Conservation (phyloP, 2,888 invertebrate species). For the Philhelius pedissequus region DNA sequence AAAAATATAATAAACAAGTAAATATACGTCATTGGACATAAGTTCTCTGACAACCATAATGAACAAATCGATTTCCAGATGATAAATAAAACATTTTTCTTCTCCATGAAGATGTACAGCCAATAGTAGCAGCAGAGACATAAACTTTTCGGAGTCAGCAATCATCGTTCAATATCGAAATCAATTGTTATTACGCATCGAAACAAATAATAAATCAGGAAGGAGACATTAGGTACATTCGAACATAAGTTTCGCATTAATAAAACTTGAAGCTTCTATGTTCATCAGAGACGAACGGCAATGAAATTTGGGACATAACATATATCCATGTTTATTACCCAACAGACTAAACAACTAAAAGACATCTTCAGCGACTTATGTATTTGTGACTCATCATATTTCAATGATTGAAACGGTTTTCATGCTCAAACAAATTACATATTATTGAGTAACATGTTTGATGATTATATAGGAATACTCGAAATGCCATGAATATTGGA, state of each 20-base stretch:
- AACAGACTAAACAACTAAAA: not conserved
- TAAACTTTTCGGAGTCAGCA: not conserved
- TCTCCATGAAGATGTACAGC: not conserved
- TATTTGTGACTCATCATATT: conserved; percentile 1
- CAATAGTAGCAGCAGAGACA: not conserved
- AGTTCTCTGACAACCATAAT: conserved; percentile 6
- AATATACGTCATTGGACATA: not conserved
- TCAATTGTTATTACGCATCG: conserved; percentile 21
- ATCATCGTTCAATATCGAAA: conserved; percentile 3
- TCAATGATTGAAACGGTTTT: conserved; percentile 4
- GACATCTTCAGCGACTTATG: not conserved
- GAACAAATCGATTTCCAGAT: conserved; percentile 4
- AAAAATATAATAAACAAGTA: not conserved
- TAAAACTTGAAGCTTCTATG: not conserved
- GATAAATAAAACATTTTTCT: conserved; percentile 16
- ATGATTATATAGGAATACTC: not conserved
- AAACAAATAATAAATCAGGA: conserved; percentile 7
- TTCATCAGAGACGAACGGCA: not conserved
- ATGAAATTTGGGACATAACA: not conserved
- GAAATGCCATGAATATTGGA: not conserved
- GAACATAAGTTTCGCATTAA: conserved; percentile 3
- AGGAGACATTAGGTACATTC: not conserved
- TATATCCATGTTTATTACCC: not conserved
- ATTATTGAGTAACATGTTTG: not conserved
- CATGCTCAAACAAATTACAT: not conserved